Conservation (phyloP, 2,888 invertebrate genomes). For the Antheraea yamamai region DNA sequence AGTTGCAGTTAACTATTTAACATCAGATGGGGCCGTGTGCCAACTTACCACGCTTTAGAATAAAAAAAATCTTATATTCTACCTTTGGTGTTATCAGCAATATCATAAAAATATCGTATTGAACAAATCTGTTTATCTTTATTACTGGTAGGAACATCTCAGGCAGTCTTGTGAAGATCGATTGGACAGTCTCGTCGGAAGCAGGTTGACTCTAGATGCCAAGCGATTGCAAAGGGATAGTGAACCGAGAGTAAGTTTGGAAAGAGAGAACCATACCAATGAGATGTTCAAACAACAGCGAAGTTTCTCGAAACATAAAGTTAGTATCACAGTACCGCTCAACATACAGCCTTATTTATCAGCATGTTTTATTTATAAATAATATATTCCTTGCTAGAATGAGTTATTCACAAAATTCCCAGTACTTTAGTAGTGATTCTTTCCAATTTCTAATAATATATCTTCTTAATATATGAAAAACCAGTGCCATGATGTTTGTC, state of each 20-base stretch:
- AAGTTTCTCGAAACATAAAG: constrained; percentile 66
- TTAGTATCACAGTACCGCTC: constrained; percentile 25
- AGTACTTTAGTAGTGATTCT: not conserved
- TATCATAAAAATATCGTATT: not conserved
- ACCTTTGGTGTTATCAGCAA: not conserved
- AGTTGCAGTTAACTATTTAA: too few species aligned
- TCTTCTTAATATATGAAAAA: too few species aligned
- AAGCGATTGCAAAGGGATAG: constrained; percentile 61
- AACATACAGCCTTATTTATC: not conserved
- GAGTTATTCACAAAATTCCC: not conserved
- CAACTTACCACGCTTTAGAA: too few species aligned
- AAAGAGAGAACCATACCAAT: constrained; percentile 74
- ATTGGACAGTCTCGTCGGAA: constrained; percentile 77
- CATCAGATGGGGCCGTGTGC: too few species aligned
- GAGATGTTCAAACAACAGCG: constrained; percentile 72
- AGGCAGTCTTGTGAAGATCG: constrained; percentile 91
- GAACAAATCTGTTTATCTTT: not conserved
- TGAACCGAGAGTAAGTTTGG: constrained; percentile 68
- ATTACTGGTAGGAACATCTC: constrained; percentile 73
- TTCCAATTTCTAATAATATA: not conserved
- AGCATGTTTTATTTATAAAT: too few species aligned
- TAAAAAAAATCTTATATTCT: not conserved
- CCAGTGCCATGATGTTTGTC: too few species aligned
- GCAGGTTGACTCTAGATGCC: constrained; percentile 64
- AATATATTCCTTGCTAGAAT: too few species aligned